These are phyloP conservation scores for Nesometra sesokonis DNA, from an alignment of 35 echinoderm and acorn worm genomes.

Conservation along the genomic window DNA sequence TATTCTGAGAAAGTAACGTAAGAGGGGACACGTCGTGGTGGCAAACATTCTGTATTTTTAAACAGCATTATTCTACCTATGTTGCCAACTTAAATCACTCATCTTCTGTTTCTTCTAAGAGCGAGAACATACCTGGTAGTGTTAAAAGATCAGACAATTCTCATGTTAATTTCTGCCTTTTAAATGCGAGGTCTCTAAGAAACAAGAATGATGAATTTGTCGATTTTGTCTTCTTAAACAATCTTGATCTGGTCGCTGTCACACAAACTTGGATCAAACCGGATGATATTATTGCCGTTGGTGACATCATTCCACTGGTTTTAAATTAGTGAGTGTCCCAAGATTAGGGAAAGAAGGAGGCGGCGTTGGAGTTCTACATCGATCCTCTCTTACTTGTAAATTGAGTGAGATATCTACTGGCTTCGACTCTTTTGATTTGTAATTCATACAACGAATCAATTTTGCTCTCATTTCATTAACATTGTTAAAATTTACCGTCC, in stretches of 20 bases:
- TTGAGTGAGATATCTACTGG: not conserved
- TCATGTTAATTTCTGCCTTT: no score
- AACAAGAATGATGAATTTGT: not conserved
- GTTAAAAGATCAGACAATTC: no score
- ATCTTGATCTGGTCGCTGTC: conserved; percentile 6
- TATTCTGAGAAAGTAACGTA: no score
- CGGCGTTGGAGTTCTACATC: conserved; percentile 19
- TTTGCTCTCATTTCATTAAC: not conserved
- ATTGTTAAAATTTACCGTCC: conserved; percentile 28
- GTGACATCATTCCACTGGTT: conserved; percentile 13
- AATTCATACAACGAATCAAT: conserved; percentile 10
- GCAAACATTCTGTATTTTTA: no score
- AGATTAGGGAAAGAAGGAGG: conserved; percentile 1
- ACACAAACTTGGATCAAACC: conserved; percentile 23
- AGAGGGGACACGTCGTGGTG: no score
- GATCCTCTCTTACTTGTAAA: conserved; percentile 5
- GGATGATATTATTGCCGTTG: not conserved
- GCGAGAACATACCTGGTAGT: no score
- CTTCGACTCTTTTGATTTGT: conserved; percentile 25
- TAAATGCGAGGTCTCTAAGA: conserved; percentile 9
- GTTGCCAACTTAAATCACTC: no score
- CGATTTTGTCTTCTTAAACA: conserved; percentile 14
- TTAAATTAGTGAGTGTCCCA: conserved; percentile 4
- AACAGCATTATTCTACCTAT: no score
- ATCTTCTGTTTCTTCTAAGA: no score